Conservation (phyloP, 1,140 invertebrate species). For the Cherax destructor region DNA sequence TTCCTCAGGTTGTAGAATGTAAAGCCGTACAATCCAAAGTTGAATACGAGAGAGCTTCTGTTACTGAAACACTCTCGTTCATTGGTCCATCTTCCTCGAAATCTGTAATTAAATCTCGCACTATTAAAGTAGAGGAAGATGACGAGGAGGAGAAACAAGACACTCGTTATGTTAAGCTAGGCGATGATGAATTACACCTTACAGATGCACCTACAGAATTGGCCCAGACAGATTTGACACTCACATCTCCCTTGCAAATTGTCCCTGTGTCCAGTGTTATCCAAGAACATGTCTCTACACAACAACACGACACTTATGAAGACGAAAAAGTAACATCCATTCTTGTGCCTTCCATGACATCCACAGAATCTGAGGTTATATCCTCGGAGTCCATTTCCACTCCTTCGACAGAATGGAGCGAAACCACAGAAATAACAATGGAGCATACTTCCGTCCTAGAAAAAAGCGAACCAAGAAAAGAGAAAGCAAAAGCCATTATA, state of each 20-base stretch:
- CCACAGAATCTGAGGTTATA: slow-evolving; percentile 52
- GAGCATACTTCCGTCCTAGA: slow-evolving; percentile 43
- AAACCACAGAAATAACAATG: slow-evolving; percentile 22
- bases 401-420: slow-evolving; percentile 43
- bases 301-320: slow-evolving; percentile 39
- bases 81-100: slow-evolving; percentile 53
- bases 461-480: slow-evolving; percentile 30
- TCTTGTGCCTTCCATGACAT: slow-evolving; percentile 58
- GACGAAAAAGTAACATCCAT: slow-evolving; percentile 38
- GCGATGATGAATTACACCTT: slow-evolving; percentile 1
- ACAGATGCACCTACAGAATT: slow-evolving; percentile 16
- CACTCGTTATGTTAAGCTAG: slow-evolving; percentile 6
- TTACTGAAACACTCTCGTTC: slow-evolving; percentile 67
- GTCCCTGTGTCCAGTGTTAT: slow-evolving; percentile 50
- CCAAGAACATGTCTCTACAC: slow-evolving; percentile 45
- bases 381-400: slow-evolving; percentile 36
- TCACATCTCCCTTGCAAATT: slow-evolving; percentile 17
- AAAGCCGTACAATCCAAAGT: slow-evolving; percentile 54
- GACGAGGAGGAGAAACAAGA: slow-evolving; percentile 17
- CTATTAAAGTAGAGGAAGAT: slow-evolving; percentile 69
- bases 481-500: slow-evolving; percentile 49
- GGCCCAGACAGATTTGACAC: slow-evolving; percentile 16
- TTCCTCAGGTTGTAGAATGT: slow-evolving; percentile 55
- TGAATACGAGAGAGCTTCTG: slow-evolving; percentile 57
- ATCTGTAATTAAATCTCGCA: slow-evolving; percentile 42